Evolutionary conservation across 2,113 vertebrate species (phyloP).

Genomic region (Uropsilus gracilis): DNA sequence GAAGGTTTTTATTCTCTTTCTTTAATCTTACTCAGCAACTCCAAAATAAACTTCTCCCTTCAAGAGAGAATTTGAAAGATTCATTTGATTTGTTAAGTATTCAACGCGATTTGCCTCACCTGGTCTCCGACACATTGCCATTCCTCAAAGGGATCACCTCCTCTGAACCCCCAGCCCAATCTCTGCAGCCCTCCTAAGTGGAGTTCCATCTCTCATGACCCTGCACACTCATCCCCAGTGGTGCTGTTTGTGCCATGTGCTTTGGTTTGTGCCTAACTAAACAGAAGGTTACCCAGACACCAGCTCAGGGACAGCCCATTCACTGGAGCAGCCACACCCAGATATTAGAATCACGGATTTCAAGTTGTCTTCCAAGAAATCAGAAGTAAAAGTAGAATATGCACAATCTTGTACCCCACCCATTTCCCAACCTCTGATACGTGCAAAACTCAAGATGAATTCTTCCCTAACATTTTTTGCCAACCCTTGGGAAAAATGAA

Average conservation of each 20-base stretch:
- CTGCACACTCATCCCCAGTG: background rate
- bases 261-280: background rate
- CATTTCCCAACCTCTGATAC: background rate
- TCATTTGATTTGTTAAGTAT: background rate
- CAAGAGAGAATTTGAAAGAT: background rate
- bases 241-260: background rate
- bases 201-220: background rate
- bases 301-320: background rate
- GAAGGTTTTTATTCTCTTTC: background rate
- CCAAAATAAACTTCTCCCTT: background rate
- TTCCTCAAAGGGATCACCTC: background rate
- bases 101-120: background rate
- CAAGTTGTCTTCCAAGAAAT: background rate
- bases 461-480: background rate
- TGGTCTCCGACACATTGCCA: background rate
- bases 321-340: background rate
- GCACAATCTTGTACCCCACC: background rate
- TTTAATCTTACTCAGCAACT: background rate
- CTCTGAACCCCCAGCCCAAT: background rate
- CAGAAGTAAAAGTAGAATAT: background rate
- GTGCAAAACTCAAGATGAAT: background rate
- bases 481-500: constrained; percentile 26
- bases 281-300: background rate
- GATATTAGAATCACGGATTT: background rate
- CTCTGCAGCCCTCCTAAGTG: background rate